phyloP scores from a whole-genome alignment of 2,888 invertebrate genomes.

The Cosmia trapezina region DNA sequence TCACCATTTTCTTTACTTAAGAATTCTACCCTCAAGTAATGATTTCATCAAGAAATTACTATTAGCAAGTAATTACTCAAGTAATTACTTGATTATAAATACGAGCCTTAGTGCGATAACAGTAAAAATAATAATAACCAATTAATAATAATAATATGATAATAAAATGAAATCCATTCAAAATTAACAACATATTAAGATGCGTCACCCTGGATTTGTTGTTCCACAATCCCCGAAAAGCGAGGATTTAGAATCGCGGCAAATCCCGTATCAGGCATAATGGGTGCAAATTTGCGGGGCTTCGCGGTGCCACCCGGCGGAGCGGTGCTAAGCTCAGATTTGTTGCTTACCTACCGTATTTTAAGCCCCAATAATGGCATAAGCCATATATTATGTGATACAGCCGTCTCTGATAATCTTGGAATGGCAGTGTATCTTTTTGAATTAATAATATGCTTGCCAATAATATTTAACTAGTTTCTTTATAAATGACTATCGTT shows the following conservation, averaged over 20 bases:
- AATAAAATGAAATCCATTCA: slow-evolving; percentile 36
- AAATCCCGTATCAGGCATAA: slow-evolving; percentile 76
- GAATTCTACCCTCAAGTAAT: too few species aligned
- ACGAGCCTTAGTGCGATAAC: too few species aligned
- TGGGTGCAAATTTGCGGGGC: slow-evolving; percentile 78
- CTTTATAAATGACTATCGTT: not conserved
- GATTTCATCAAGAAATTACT: too few species aligned
- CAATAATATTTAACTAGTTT: not conserved
- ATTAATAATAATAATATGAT: not conserved
- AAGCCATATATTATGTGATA: slow-evolving; percentile 49
- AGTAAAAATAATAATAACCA: too few species aligned
- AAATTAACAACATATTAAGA: slow-evolving; percentile 63
- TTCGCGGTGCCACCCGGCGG: slow-evolving; percentile 51
- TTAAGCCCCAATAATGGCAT: slow-evolving; percentile 65
- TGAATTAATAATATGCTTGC: not conserved
- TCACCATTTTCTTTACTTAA: too few species aligned
- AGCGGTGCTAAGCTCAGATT: slow-evolving; percentile 66
- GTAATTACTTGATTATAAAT: too few species aligned
- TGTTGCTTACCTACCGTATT: slow-evolving; percentile 60
- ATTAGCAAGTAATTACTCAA: too few species aligned
- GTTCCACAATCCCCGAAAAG: slow-evolving; percentile 67
- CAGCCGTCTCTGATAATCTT: slow-evolving; percentile 31
- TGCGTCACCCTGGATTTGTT: slow-evolving; percentile 69
- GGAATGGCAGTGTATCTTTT: not conserved
- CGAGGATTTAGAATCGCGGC: slow-evolving; percentile 71